Evolutionary conservation across 2,797 vertebrate species (phyloP).

Genomic region (Amphiprion clarkii): DNA sequence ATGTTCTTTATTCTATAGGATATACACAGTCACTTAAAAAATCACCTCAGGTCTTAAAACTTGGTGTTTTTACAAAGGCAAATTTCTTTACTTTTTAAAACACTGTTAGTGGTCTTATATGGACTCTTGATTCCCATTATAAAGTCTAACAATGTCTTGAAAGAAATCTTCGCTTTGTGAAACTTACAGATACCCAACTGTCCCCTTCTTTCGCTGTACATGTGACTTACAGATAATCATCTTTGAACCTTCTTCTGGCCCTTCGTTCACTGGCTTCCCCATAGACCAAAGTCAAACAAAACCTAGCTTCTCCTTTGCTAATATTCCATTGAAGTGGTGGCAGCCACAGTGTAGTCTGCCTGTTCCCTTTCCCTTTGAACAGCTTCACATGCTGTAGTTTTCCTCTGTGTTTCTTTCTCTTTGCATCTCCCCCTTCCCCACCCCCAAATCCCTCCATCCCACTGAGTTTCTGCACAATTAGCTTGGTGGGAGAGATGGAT

Average conservation of each 20-base stretch:
- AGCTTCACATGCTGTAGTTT: slow-evolving; percentile 17
- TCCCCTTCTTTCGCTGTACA: not conserved
- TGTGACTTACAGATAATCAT: slow-evolving; percentile 14
- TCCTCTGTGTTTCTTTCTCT: slow-evolving; percentile 1
- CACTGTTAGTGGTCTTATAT: not conserved
- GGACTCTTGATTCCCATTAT: not conserved
- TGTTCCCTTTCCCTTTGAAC: slow-evolving; percentile 19
- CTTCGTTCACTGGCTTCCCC: not conserved
- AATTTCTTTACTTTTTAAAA: not conserved
- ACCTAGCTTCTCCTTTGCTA: slow-evolving; percentile 7
- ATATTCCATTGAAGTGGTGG: not conserved
- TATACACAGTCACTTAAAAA: not conserved
- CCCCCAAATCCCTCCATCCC: slow-evolving; percentile 42
- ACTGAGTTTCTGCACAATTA: slow-evolving; percentile 79
- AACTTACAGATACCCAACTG: not conserved
- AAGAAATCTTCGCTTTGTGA: not conserved
- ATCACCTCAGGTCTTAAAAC: no score
- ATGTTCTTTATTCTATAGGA: not conserved
- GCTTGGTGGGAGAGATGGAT: slow-evolving; percentile 77
- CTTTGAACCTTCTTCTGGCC: slow-evolving; percentile 12
- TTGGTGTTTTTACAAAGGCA: no score
- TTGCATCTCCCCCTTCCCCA: not conserved
- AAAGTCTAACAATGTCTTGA: not conserved
- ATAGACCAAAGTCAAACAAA: slow-evolving; percentile 30
- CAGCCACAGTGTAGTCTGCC: no score